Conservation (phyloP, 2,113 vertebrate species). For the Xiphorhynchus elegans region DNA sequence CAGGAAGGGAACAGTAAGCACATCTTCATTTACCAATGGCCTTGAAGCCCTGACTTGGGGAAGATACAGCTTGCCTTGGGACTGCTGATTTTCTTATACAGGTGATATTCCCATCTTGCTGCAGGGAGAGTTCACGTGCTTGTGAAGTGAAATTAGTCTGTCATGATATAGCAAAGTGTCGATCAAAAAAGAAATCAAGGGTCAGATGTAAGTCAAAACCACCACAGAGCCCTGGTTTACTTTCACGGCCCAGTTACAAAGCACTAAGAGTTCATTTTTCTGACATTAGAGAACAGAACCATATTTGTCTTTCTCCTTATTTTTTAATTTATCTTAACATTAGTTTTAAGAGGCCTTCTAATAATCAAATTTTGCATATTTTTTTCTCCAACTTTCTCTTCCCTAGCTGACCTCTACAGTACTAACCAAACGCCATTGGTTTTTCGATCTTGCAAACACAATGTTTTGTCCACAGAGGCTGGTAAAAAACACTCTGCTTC, state of each 20-base stretch:
- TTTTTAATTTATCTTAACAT: neutral
- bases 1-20: neutral
- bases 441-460: neutral
- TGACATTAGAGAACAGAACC: neutral
- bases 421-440: neutral
- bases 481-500: neutral
- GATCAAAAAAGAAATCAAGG: neutral
- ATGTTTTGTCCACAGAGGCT: constrained; percentile 17
- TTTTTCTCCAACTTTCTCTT: neutral
- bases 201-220: neutral
- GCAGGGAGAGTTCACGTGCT: neutral
- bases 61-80: neutral
- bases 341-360: neutral
- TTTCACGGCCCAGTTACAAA: neutral
- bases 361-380: neutral
- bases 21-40: neutral
- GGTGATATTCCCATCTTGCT: neutral
- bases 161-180: neutral
- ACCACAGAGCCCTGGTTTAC: neutral
- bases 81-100: neutral
- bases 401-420: neutral
- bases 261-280: neutral
- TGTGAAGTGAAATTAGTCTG: neutral
- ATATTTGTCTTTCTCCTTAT: neutral
- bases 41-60: neutral